Evolutionary conservation across 2,797 vertebrate genomes (phyloP).

Genomic region (Pelobates cultripes): DNA sequence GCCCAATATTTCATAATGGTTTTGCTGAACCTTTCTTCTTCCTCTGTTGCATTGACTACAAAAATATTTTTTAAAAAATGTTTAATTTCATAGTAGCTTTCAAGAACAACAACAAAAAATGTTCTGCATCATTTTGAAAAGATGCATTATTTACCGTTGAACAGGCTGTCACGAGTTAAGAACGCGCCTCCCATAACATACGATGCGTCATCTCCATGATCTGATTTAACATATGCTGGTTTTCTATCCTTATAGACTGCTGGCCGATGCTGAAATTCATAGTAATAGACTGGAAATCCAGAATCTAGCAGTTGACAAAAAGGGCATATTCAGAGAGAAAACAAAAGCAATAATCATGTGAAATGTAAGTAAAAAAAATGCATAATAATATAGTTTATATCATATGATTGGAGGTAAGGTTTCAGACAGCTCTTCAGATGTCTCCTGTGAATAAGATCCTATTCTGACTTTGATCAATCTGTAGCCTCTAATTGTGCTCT

Average conservation of each 20-base stretch:
- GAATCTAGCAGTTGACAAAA: conserved; percentile 65
- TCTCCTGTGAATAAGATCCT: no score
- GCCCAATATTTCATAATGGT: conserved; percentile 80
- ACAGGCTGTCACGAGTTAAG: conserved; percentile 64
- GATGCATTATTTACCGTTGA: neutral
- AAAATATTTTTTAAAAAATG: neutral
- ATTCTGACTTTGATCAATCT: no score
- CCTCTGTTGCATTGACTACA: conserved; percentile 47
- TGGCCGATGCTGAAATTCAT: conserved; percentile 77
- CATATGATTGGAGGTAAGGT: no score
- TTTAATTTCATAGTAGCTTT: neutral
- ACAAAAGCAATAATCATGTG: no score
- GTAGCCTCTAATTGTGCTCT: no score
- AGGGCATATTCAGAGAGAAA: no score
- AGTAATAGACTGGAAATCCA: conserved; percentile 77
- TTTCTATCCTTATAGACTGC: conserved; percentile 62
- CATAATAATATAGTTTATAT: no score
- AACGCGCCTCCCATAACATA: conserved; percentile 82
- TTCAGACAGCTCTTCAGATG: no score
- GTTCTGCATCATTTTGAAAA: neutral
- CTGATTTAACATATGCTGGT: conserved; percentile 81
- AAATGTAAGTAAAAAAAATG: no score
- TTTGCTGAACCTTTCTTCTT: conserved; percentile 72
- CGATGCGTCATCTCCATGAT: conserved; percentile 78
- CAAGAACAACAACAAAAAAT: no score